A percentile compares a stretch with the other conserved stretches of the same genome.
Conservation (phyloP, 2,888 invertebrate genomes). For the Tridacna crocea region DNA sequence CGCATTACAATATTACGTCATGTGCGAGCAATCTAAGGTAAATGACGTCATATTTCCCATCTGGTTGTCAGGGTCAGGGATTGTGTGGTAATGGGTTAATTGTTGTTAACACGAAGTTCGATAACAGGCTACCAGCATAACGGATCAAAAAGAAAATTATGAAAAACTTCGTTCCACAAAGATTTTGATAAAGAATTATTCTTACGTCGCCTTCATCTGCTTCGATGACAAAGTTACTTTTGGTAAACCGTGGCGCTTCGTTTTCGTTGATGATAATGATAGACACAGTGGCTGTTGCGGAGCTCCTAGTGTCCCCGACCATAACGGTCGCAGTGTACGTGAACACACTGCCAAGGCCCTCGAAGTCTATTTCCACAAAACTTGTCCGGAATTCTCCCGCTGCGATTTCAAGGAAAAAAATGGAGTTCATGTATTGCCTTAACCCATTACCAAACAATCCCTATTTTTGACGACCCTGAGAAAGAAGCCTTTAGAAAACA, state of each 20-base stretch:
- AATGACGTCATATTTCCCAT: too few relatives aligned
- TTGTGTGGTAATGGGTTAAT: too few relatives aligned
- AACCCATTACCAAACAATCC: too few relatives aligned
- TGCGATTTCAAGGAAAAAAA: neutral
- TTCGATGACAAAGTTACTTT: conserved; percentile 41
- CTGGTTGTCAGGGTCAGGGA: too few relatives aligned
- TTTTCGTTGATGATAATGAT: conserved; percentile 46
- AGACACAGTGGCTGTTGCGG: conserved; percentile 12
- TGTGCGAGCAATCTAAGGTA: too few relatives aligned
- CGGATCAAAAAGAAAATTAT: too few relatives aligned
- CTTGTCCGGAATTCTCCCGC: conserved; percentile 41
- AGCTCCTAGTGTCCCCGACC: conserved; percentile 46
- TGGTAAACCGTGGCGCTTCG: conserved; percentile 51
- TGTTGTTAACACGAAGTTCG: too few relatives aligned
- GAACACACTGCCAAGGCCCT: conserved; percentile 19
- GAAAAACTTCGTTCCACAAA: too few relatives aligned
- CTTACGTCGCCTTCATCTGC: conserved; percentile 30
- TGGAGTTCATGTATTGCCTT: neutral
- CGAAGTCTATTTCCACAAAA: conserved; percentile 42
- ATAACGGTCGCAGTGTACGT: conserved; percentile 34
- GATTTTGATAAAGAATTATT: neutral
- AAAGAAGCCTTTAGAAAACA: neutral
- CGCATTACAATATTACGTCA: too few relatives aligned
- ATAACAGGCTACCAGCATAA: too few relatives aligned
- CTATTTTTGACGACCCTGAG: neutral